Conservation (phyloP, 2,113 vertebrate species). For the Nibea albiflora region DNA sequence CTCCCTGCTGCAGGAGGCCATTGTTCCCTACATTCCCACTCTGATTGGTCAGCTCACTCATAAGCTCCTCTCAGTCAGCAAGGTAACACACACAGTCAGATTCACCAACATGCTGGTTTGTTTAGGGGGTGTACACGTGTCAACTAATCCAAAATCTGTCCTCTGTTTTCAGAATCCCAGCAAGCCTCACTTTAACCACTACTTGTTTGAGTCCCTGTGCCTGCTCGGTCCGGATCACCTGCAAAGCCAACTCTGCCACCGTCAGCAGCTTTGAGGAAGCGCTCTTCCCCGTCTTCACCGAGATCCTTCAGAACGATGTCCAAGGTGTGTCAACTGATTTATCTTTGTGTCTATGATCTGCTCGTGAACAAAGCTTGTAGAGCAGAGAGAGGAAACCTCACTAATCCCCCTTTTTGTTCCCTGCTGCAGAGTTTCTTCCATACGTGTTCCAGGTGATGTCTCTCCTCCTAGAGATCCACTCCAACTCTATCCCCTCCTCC, state of each 20-base stretch:
- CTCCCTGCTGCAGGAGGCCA: constrained; percentile 96
- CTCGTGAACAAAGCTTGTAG: not conserved
- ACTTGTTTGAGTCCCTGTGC: constrained; percentile 98
- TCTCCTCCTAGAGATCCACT: constrained; percentile 97
- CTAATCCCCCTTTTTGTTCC: not conserved
- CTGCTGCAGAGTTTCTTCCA: constrained; percentile 93
- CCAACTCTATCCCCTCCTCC: constrained; percentile 89
- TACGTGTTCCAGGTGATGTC: constrained; percentile 99
- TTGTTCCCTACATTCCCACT: constrained; percentile 96
- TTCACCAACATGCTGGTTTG: not conserved
- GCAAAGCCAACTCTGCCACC: constrained; percentile 92
- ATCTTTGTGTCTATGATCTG: not conserved
- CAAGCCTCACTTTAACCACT: constrained; percentile 99
- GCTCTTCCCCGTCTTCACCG: constrained; percentile 97
- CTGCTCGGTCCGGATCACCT: constrained; percentile 96
- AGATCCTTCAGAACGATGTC: constrained; percentile 97
- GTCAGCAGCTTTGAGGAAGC: constrained; percentile 97
- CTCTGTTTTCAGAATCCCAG: constrained; percentile 92
- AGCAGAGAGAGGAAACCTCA: not conserved
- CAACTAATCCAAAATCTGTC: not conserved
- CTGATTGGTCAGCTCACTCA: constrained; percentile 97
- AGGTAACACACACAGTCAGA: constrained; percentile 84
- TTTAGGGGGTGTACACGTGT: not conserved
- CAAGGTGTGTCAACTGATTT: constrained; percentile 86
- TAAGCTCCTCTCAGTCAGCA: constrained; percentile 97